Evolutionary conservation across 2,797 vertebrate species (phyloP), one percentile per base, ranked within the genome.

Genomic region (Hyperoplus immaculatus): DNA sequence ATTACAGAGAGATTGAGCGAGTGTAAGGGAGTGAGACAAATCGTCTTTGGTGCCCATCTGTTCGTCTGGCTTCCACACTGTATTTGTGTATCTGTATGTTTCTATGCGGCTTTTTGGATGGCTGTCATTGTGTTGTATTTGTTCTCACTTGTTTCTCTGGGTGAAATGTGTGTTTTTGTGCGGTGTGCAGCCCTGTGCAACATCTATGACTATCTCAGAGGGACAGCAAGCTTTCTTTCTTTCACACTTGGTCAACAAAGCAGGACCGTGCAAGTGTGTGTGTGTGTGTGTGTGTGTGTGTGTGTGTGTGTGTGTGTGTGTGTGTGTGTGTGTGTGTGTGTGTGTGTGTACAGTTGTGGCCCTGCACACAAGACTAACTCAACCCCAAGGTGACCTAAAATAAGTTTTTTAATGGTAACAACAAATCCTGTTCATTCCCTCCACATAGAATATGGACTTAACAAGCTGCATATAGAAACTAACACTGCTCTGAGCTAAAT

Each of bases 171-270:
- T 81, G 29, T 64, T 69, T 81, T 57, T 77, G 53, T 80, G 18
- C 53, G 41, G 43, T 65, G 77, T 72, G 75, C 64, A 85, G 75
- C 64, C 65, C 78, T 85, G 85, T 88, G 88, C 85, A 90, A 81
- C 81, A 82, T 82, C 76, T 87, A 83, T 82, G 87, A 89, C 90
- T 89, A 89, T 91, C 87, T 87, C 82, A 73, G 68, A 78, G 80
- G 83, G 68, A 87, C 88, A 90, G 86, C 64, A 42, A 67, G 82
- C 70, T 81, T 82, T 55, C 77, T 82, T 81, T 83, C 74, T 72
- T 81, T 80, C 71, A 88, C 82, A 87, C 75, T 87, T 82, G 80
- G 74, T 68, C 69, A 68, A 72, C 69, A 72, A 76, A 81, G 84
- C 77, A 68, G 54, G 61, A 78, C 77, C 51, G 14, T 65, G 41